A percentile compares a stretch with the other conserved stretches of the same genome.
Conservation (phyloP, 2,888 invertebrate genomes). For the Chaitophorus viminalis region DNA sequence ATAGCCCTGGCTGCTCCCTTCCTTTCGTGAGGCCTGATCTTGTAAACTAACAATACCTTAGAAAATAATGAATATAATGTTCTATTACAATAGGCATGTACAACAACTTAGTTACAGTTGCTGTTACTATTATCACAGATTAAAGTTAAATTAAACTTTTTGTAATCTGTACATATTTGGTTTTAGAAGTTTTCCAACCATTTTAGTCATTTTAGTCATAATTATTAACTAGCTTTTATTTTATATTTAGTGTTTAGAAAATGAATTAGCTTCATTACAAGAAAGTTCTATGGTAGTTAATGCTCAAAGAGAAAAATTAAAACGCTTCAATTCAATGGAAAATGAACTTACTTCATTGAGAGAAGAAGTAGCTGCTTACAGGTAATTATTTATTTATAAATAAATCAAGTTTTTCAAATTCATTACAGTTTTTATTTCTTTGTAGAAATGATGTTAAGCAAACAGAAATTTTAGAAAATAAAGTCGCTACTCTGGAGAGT, state of each 20-base stretch:
- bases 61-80: no score
- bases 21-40: no score
- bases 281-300: slow-evolving; percentile 54
- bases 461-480: slow-evolving; percentile 56
- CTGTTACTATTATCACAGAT: no score
- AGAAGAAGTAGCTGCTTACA: slow-evolving; percentile 50
- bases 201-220: no score
- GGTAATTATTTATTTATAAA: slow-evolving; percentile 1
- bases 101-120: no score
- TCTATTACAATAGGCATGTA: no score
- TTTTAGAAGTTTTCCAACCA: no score
- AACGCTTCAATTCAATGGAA: slow-evolving; percentile 59
- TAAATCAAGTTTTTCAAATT: neutral
- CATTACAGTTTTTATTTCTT: neutral
- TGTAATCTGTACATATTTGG: no score
- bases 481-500: slow-evolving; percentile 50
- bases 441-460: slow-evolving; percentile 57
- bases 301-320: slow-evolving; percentile 52
- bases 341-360: slow-evolving; percentile 51
- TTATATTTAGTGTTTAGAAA: slow-evolving; percentile 52
- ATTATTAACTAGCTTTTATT: no score
- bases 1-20: no score
- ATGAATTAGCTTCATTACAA: slow-evolving; percentile 51
- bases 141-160: no score
- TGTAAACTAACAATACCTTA: no score